Base-by-base conservation (phyloP, 1,140 invertebrate genomes). In the Heterodera schachtii region DNA sequence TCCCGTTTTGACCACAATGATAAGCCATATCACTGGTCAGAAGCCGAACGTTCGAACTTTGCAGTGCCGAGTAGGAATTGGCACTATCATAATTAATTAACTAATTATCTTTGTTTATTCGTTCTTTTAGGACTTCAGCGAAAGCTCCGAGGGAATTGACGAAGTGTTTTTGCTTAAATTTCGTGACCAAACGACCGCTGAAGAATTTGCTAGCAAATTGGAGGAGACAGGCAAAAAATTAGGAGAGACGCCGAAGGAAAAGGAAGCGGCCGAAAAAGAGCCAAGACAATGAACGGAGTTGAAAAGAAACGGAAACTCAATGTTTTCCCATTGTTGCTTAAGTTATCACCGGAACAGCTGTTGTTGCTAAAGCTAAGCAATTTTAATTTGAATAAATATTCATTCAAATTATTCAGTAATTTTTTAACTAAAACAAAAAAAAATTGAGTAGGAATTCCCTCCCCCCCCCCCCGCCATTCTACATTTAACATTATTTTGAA, bases 21-120 rank as follows among this genome's bases (percentile, higher is more conserved):
- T 79, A 41, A n/a, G 80, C 47, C 52, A 41, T 4, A 46, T 9
- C 47, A 64, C 66, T 8, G 43, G 69, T 2, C 49, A 64, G 16
- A 83, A 83, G 47, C 57, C 66, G 6, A 41, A 83, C 49, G 21
- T 52, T 66, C 41, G 57, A 3, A 82, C 74, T 64, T 78, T 52
- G 77, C 3, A n/a, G 44, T 78, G 77, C 64, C 70, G 46, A 64
- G 77, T 76, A 41, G 19, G 75, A 41, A 47, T 11, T 8, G 11
- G 49, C 49, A 73, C 52, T 73, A 6, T 75, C 11, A 75, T 57
- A 8, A 75, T 47, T 11, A 13, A 19, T 21, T 41, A 43, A 21
- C 44, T 3, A 9, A 74, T 6, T n/a, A 1, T 52, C 6, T 74
- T 74, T 74, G 41, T 47, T 8, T 9, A 46, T 46, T 41, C n/a